phyloP scores from a whole-genome alignment of 2,113 vertebrate genomes.

The Chiloscyllium plagiosum region DNA sequence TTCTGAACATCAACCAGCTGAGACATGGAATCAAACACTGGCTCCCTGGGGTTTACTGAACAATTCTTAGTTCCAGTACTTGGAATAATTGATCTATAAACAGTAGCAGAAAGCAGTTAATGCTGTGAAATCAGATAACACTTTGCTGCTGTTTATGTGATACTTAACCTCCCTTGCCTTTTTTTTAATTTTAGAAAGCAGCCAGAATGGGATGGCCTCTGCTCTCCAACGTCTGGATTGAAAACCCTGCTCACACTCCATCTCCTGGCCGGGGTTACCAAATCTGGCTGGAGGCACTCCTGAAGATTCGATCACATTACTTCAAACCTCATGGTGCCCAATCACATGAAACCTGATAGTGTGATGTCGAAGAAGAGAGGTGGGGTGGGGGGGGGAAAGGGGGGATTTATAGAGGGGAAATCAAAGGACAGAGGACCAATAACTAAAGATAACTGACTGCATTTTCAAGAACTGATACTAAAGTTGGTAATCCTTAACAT shows the following conservation, averaged over 20 bases:
- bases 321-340: background rate
- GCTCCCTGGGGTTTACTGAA: background rate
- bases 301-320: background rate
- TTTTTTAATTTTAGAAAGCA: background rate
- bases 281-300: background rate
- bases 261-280: background rate
- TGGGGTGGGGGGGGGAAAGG: too few species aligned
- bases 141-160: background rate
- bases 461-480: background rate
- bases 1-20: background rate
- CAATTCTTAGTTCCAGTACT: background rate
- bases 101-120: background rate
- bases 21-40: background rate
- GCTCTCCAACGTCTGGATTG: background rate
- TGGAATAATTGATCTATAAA: constrained; percentile 1
- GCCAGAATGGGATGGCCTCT: background rate
- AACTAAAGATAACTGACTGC: background rate
- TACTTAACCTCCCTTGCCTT: background rate
- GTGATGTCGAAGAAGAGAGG: background rate
- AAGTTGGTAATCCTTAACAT: background rate
- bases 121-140: background rate
- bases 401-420: background rate
- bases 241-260: background rate
- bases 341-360: background rate
- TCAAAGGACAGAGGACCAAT: background rate